Evolutionary conservation across 2,888 invertebrate genomes (phyloP), one percentile per base, ranked within the genome.

Genomic region (Dermolepida albohirtum): DNA sequence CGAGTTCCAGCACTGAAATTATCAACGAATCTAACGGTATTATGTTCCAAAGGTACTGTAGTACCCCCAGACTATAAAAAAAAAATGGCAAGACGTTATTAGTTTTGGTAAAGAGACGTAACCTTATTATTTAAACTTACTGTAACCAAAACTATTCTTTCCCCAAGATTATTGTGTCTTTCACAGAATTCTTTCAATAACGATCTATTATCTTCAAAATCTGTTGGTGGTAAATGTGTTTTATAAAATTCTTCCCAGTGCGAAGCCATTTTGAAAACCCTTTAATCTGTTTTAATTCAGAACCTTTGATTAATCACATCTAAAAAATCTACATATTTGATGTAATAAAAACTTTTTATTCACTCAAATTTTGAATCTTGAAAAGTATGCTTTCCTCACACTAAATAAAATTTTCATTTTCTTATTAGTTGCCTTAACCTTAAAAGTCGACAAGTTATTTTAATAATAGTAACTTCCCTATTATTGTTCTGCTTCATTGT

Each of bases 1-100:
- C 98, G 88, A 0, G 93, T 96, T 51, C 99, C 99, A 14, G 96
- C 95, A 82, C 98, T 98, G 84, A 99, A 99, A 86, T 99, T 99
- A 83, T 99, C 99, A 65, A 99, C 96, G 84, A 95, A 99, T 59
- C 99, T 89, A 0, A 99, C 99, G 0, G 98, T 97, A 81, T 97
- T 95, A 82, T 96, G 95, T 81, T 99, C 99, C 66, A 99, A 83
- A 0, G 98, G 98, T 5, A 98, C 95, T 41, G 95, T 96, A 4
- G 98, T 99, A 64, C 98, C 98, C 43, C 98, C 98, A 69, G 97
- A 97, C 93, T 93, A 82, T 39, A 85, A 85, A 74, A 63, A 72
- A 49, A n/a, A 66, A 70, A 54, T 41, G 14, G 11, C 8, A n/a
- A n/a, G n/a, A n/a, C n/a, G 47, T 41, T 47, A 43, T 7, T 12